Base-by-base conservation (phyloP, 1,140 invertebrate species). In the Bemisia tabaci region DNA sequence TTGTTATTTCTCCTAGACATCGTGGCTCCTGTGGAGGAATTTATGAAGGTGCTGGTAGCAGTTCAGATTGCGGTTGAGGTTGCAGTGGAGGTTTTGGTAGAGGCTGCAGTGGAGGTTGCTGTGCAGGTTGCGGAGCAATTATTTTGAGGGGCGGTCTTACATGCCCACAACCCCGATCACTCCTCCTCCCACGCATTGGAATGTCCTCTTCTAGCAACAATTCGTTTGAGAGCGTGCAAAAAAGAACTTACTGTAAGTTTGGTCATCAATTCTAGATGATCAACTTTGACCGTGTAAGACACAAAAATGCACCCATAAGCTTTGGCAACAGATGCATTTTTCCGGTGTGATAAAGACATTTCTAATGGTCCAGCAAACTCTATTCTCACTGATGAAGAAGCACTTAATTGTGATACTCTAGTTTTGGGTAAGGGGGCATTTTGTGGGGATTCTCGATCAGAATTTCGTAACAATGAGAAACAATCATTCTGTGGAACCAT, bases 241-340 rank as follows among this genome's bases (percentile, higher is more conserved):
- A 81, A 80, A 1, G 70, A 70, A 59, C 77, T 72, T 0, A 78
- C 74, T 1, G 74, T 70, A 2, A 80, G 61, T 67, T 76, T 70
- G 0, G 71, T 71, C 0, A 79, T 77, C 0, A 78, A 23, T 68
- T 81, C 79, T 12, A 82, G 67, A 67, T 80, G 79, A 22, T 79
- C 65, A 1, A 76, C 79, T 59, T 73, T 74, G 0, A 76, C 77
- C 1, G 69, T 59, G n/a, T 79, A 74, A 64, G 78, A 81, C 5
- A 79, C 73, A 65, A 80, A 81, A 2, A 81, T 1, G 22, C 70
- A 73, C 11, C 79, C 62, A 67, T 79, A 81, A 1, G 69, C 72
- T 66, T 81, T 81, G 2, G 70, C 24, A n/a, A 59, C 22, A 33
- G 22, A 21, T 61, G n/a, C n/a, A 64, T 11, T 70, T 70, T 33